phyloP scores from a whole-genome alignment of 2,888 invertebrate species.

The Melipona bicolor region DNA sequence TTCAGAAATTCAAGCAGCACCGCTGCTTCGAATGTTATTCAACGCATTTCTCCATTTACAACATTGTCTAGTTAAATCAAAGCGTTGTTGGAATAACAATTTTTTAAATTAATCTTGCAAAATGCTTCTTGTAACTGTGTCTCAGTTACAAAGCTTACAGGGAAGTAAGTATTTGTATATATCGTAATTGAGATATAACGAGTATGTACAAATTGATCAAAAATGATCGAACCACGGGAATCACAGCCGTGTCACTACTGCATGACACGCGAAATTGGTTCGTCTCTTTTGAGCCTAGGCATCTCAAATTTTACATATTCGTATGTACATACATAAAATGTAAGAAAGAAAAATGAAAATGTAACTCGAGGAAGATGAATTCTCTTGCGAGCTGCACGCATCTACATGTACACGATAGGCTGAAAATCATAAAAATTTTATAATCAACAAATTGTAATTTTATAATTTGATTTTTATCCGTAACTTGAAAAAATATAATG shows the following conservation, averaged over 20 bases:
- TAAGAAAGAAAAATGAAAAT: background rate
- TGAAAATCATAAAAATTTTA: background rate
- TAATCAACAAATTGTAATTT: too few species aligned
- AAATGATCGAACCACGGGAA: background rate
- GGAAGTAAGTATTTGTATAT: conserved; percentile 18
- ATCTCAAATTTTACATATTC: conserved; percentile 9
- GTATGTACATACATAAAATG: conserved; percentile 18
- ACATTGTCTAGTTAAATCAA: background rate
- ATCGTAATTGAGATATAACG: conserved; percentile 49
- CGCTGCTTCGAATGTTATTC: background rate
- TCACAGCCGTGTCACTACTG: background rate
- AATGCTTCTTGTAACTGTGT: background rate
- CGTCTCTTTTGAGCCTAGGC: background rate
- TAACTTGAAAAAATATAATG: background rate
- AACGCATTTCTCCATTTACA: background rate
- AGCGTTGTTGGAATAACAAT: background rate
- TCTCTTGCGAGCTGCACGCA: conserved; percentile 25
- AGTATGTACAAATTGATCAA: conserved; percentile 56
- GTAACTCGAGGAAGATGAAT: background rate
- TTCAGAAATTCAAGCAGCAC: background rate
- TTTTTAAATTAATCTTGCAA: background rate
- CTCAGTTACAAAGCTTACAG: conserved; percentile 33
- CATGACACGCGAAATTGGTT: background rate
- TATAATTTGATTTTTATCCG: too few species aligned
- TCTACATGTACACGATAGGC: conserved; percentile 3